Conservation (phyloP, 2,113 vertebrate genomes). For the Corynorhinus townsendii region DNA sequence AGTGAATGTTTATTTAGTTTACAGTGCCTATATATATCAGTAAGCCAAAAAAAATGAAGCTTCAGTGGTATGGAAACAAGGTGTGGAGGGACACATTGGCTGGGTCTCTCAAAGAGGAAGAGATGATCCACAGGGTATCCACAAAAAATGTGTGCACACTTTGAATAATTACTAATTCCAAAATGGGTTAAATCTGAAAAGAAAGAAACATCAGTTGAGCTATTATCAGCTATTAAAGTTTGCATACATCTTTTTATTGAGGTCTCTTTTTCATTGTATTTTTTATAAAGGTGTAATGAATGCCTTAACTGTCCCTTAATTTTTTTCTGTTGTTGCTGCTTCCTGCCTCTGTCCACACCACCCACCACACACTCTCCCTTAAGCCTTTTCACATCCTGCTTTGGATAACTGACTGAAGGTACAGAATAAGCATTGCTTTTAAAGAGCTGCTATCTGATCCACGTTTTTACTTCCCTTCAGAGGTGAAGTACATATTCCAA, state of each 20-base stretch:
- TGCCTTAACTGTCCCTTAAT: neutral
- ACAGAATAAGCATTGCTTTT: neutral
- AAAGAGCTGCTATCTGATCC: neutral
- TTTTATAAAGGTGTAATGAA: conserved; percentile 19
- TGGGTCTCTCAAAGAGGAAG: neutral
- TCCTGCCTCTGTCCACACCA: neutral
- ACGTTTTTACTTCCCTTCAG: neutral
- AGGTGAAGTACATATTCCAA: neutral
- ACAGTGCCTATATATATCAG: neutral
- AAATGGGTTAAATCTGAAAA: too few relatives aligned
- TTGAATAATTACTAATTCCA: too few relatives aligned
- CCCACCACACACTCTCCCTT: neutral
- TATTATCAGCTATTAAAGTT: too few relatives aligned
- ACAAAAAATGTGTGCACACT: too few relatives aligned
- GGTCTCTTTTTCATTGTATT: neutral
- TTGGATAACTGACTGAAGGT: neutral
- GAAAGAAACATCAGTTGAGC: too few relatives aligned
- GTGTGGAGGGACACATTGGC: neutral
- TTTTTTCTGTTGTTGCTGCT: conserved; percentile 10
- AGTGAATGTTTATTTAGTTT: conserved; percentile 30
- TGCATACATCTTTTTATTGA: neutral
- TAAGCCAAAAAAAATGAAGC: conserved; percentile 14
- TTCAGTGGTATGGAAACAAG: conserved; percentile 2
- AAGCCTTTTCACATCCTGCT: neutral
- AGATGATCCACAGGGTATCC: neutral